phyloP scores from a whole-genome alignment of 2,888 invertebrate genomes.

The Zonitis immaculata region DNA sequence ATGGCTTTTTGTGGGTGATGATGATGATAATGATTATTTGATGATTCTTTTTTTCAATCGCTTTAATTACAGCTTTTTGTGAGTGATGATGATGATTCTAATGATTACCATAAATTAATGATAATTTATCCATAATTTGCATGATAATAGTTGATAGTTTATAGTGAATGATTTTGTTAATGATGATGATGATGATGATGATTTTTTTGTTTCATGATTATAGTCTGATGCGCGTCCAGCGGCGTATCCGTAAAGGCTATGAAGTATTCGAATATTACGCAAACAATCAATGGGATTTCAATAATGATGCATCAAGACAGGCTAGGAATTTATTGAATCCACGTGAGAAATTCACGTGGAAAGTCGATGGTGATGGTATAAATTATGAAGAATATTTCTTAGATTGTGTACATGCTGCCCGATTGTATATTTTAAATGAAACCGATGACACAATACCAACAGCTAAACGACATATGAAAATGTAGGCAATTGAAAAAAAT shows the following conservation, averaged over 20 bases:
- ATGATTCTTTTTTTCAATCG: too few relatives aligned
- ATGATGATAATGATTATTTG: too few relatives aligned
- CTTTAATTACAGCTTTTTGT: too few relatives aligned
- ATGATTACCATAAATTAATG: too few relatives aligned
- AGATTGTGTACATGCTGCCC: slow-evolving; percentile 73
- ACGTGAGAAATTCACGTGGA: slow-evolving; percentile 61
- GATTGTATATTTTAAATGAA: slow-evolving; percentile 79
- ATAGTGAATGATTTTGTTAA: too few relatives aligned
- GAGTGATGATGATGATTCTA: too few relatives aligned
- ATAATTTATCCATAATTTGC: too few relatives aligned
- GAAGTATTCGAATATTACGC: slow-evolving; percentile 90
- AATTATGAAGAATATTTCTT: slow-evolving; percentile 79
- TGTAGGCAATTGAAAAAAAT: slow-evolving; percentile 57
- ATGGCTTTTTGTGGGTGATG: too few relatives aligned
- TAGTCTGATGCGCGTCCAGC: slow-evolving; percentile 78
- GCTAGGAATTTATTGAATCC: slow-evolving; percentile 60
- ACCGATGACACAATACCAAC: slow-evolving; percentile 73
- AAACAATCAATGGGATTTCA: slow-evolving; percentile 87
- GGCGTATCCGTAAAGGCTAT: slow-evolving; percentile 78
- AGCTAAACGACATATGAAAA: slow-evolving; percentile 71
- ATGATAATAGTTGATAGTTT: too few relatives aligned
- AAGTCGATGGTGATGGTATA: slow-evolving; percentile 66
- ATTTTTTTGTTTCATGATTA: too few relatives aligned
- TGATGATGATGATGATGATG: too few relatives aligned
- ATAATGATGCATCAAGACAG: slow-evolving; percentile 60